Conservation (phyloP, 2,888 invertebrate genomes). For the Epinotia ramella region DNA sequence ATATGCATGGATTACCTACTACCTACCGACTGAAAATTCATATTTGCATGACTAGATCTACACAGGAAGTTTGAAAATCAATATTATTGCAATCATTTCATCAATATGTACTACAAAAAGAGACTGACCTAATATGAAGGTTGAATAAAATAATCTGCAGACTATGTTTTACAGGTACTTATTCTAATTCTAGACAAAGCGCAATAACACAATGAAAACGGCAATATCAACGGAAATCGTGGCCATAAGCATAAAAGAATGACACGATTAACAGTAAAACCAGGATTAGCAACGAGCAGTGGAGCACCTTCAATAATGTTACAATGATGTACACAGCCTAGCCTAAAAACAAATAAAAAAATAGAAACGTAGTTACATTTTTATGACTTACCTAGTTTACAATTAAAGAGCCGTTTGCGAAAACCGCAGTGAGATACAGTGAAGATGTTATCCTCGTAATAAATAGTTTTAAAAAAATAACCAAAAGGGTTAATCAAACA, state of each 20-base stretch:
- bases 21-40: too few relatives aligned
- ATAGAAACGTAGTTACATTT: background rate
- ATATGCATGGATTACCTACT: too few relatives aligned
- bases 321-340: background rate
- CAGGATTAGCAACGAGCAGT: too few relatives aligned
- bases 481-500: constrained; percentile 20
- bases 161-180: background rate
- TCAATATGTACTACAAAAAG: background rate
- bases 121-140: background rate
- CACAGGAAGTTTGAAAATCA: background rate
- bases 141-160: background rate
- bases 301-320: too few relatives aligned
- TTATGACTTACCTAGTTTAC: constrained; percentile 17
- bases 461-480: background rate
- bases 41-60: too few relatives aligned
- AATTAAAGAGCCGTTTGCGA: background rate
- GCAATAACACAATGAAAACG: background rate
- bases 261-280: background rate
- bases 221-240: background rate
- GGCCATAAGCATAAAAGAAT: background rate
- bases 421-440: background rate
- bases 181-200: background rate
- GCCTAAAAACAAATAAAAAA: background rate
- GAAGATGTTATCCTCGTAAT: background rate
- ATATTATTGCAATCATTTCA: too few relatives aligned